These are phyloP conservation scores for Ophthalmolycus amberensis DNA, from an alignment of 2,113 vertebrate genomes.

Conservation along the genomic window DNA sequence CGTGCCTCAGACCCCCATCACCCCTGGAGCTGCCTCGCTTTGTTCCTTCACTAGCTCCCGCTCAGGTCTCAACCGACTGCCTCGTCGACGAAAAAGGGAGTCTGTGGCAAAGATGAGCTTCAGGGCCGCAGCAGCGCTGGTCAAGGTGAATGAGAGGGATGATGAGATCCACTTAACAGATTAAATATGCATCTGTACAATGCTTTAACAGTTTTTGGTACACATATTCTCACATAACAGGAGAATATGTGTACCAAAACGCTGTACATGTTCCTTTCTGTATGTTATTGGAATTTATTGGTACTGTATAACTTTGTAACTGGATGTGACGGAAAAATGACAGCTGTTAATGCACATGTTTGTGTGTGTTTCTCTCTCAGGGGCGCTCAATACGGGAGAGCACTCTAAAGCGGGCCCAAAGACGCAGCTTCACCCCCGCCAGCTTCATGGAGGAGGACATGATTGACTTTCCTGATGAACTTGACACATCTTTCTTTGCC, in stretches of 20 bases:
- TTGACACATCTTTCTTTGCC: slow-evolving; percentile 98
- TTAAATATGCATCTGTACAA: background rate
- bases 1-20: slow-evolving; percentile 93
- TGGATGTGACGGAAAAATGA: background rate
- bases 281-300: background rate
- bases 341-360: background rate
- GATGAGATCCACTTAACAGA: background rate
- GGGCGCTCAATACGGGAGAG: slow-evolving; percentile 92
- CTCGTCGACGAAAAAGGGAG: slow-evolving; percentile 93
- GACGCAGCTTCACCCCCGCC: slow-evolving; percentile 94
- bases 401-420: slow-evolving; percentile 86
- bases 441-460: slow-evolving; percentile 97
- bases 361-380: slow-evolving; percentile 71
- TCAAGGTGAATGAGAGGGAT: slow-evolving; percentile 85
- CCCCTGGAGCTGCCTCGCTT: slow-evolving; percentile 91
- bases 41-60: slow-evolving; percentile 98
- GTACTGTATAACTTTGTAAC: background rate
- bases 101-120: slow-evolving; percentile 99
- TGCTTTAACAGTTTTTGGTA: background rate
- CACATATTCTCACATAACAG: background rate
- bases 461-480: slow-evolving; percentile 92
- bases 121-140: slow-evolving; percentile 92
- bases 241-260: background rate
- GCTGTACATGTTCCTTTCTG: background rate
- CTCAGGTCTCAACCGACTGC: slow-evolving; percentile 93